Evolutionary conservation across 2,797 vertebrate species (phyloP).

Genomic region (Sciaenops ocellatus): DNA sequence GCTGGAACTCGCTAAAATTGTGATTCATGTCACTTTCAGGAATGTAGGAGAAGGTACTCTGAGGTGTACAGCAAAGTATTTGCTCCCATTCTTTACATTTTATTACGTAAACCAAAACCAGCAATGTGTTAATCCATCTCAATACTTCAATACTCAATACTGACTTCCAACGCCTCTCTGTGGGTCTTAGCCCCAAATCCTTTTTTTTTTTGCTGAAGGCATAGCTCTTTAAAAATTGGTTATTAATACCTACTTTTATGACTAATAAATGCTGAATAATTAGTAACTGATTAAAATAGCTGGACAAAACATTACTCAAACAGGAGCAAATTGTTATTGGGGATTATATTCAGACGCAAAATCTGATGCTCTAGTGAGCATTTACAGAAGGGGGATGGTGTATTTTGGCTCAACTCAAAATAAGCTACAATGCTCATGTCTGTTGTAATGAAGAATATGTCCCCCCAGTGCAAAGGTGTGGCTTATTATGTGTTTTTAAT

Average conservation of each 20-base stretch:
- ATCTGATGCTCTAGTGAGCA: background rate
- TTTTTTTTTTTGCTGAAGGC: background rate
- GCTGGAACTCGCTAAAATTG: constrained; percentile 13
- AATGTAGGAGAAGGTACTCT: background rate
- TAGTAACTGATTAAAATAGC: background rate
- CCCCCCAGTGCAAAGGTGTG: too few species aligned
- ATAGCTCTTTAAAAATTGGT: background rate
- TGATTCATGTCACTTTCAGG: constrained; percentile 28
- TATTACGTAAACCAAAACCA: background rate
- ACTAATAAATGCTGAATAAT: background rate
- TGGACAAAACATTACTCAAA: background rate
- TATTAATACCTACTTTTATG: background rate
- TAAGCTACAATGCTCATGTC: background rate
- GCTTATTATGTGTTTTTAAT: background rate
- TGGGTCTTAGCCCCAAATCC: background rate
- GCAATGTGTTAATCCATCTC: background rate
- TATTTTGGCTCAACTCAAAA: background rate
- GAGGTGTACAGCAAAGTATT: background rate
- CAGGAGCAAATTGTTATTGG: background rate
- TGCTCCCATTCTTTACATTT: background rate
- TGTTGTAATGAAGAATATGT: background rate
- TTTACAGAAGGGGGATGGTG: background rate
- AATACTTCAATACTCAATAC: background rate
- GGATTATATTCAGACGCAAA: background rate
- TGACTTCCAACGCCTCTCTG: background rate